A percentile compares a stretch with the other conserved stretches of the same genome.
Evolutionary conservation across 2,113 vertebrate species (phyloP).

Genomic region (Heliornis fulica): DNA sequence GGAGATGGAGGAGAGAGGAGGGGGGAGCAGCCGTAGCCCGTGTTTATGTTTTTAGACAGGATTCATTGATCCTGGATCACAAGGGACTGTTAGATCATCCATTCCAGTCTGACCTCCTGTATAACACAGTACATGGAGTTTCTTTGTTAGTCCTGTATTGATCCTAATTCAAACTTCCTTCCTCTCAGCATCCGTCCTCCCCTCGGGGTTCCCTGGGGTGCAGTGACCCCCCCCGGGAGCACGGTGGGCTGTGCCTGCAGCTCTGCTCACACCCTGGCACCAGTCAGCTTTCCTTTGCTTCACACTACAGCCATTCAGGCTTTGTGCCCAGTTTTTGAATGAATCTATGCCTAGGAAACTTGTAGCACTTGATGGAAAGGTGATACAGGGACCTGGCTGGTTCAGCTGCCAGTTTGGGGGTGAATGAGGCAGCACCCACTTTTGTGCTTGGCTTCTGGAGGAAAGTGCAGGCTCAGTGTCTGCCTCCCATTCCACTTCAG

Average conservation of each 20-base stretch:
- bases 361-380: not conserved
- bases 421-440: not conserved
- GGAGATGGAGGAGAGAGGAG: not conserved
- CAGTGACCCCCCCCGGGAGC: not conserved
- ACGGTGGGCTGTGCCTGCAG: not conserved
- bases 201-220: not conserved
- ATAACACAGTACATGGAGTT: constrained; percentile 11
- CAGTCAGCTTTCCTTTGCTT: not conserved
- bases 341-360: not conserved
- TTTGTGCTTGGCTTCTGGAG: not conserved
- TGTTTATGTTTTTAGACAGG: constrained; percentile 62
- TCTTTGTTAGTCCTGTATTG: constrained; percentile 43
- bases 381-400: not conserved
- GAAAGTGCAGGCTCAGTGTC: not conserved
- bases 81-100: constrained; percentile 58
- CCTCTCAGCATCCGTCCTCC: not conserved
- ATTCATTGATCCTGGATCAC: constrained; percentile 48
- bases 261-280: not conserved
- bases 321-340: not conserved
- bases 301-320: not conserved
- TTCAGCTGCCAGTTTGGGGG: not conserved
- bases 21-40: not conserved
- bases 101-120: constrained; percentile 22
- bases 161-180: constrained; percentile 27
- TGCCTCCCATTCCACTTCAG: not conserved